These are phyloP conservation scores for Lanius collurio DNA, from an alignment of 2,113 vertebrate species.

Conservation along the genomic window DNA sequence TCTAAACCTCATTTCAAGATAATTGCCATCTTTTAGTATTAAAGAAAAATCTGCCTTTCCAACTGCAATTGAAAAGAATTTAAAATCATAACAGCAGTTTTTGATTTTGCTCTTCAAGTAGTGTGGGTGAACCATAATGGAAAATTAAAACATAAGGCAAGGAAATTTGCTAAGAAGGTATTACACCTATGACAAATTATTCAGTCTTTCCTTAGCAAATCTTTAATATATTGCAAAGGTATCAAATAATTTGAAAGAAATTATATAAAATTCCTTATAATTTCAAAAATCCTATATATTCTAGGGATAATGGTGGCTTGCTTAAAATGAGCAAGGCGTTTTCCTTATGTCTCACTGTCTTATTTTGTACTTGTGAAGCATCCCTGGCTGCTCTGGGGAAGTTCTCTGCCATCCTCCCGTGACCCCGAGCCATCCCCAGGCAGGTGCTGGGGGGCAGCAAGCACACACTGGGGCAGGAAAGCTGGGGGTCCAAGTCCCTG, in stretches of 20 bases:
- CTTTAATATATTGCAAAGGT: conserved; percentile 25
- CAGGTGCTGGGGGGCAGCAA: neutral
- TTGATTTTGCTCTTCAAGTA: conserved; percentile 31
- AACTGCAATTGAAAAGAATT: conserved; percentile 49
- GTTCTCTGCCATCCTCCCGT: neutral
- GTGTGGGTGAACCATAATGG: neutral
- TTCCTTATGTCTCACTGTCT: neutral
- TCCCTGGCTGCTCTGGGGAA: neutral
- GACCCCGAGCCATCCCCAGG: neutral
- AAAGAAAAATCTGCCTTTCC: conserved; percentile 37
- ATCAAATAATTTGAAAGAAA: conserved; percentile 44
- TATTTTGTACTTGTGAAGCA: neutral
- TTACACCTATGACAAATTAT: conserved; percentile 37
- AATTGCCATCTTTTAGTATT: conserved; percentile 32
- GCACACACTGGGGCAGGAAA: neutral
- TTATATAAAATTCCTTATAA: neutral
- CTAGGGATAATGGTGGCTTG: neutral
- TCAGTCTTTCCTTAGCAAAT: neutral
- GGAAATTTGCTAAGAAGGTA: conserved; percentile 37
- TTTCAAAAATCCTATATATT: neutral
- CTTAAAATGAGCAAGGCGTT: neutral
- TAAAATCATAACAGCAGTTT: conserved; percentile 42
- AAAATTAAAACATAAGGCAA: conserved; percentile 35
- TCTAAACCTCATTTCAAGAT: conserved; percentile 41
- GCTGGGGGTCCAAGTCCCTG: neutral